phyloP scores from a whole-genome alignment of 2,797 vertebrate species.

The Buceros bicornis region DNA sequence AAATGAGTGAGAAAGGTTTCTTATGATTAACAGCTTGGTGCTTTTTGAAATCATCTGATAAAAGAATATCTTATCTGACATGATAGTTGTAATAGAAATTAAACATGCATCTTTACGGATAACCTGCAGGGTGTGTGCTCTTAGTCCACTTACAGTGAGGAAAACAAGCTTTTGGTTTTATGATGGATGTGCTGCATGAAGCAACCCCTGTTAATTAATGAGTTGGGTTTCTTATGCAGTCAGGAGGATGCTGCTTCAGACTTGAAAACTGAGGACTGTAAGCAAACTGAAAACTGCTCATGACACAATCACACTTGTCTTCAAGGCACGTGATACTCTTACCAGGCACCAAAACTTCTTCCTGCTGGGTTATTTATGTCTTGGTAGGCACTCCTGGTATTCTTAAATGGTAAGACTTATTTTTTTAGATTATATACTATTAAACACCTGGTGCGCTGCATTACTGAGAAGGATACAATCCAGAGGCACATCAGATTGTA shows the following conservation, averaged over 20 bases:
- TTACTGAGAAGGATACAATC: background rate
- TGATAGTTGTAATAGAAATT: background rate
- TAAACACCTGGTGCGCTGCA: background rate
- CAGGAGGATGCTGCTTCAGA: conserved; percentile 1
- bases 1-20: background rate
- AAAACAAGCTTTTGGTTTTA: conserved; percentile 51
- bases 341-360: background rate
- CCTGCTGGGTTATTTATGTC: background rate
- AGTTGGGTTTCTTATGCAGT: conserved; percentile 32
- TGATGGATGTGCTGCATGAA: conserved; percentile 27
- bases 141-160: conserved; percentile 13
- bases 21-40: background rate
- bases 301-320: background rate
- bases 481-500: background rate
- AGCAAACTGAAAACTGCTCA: conserved; percentile 22
- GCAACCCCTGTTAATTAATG: conserved; percentile 55
- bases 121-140: conserved; percentile 47
- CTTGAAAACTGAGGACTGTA: background rate
- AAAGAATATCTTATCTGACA: background rate
- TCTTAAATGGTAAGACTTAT: background rate
- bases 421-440: background rate
- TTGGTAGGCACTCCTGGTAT: background rate
- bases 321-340: background rate
- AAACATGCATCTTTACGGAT: background rate
- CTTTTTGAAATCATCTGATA: background rate